These are phyloP conservation scores for Orthonyx spaldingii DNA, from an alignment of 2,113 vertebrate genomes.

Conservation along the genomic window DNA sequence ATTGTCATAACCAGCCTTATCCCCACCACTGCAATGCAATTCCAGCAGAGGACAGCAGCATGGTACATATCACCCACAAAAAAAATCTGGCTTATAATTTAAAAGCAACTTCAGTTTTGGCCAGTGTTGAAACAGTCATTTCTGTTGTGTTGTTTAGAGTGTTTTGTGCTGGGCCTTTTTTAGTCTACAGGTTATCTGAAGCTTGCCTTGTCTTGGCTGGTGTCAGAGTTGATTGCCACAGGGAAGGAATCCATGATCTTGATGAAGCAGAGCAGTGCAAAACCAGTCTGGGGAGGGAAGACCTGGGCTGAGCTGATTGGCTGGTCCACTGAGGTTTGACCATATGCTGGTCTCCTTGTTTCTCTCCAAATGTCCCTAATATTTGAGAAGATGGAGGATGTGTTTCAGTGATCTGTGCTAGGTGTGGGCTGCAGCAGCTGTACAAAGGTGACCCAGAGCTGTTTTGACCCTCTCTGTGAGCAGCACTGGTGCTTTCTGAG, in stretches of 20 bases:
- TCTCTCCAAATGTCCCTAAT: neutral
- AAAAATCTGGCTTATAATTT: neutral
- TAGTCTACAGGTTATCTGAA: neutral
- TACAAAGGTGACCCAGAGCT: neutral
- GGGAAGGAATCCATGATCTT: neutral
- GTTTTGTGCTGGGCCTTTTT: neutral
- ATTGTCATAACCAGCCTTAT: slow-evolving; percentile 5
- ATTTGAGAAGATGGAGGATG: neutral
- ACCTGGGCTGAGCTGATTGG: neutral
- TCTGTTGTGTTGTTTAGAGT: neutral
- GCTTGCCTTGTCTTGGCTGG: neutral
- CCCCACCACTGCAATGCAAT: neutral
- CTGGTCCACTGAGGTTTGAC: neutral
- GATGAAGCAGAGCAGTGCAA: neutral
- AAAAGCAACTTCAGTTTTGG: neutral
- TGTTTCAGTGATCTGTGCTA: neutral
- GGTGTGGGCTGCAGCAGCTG: neutral
- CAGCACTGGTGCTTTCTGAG: neutral
- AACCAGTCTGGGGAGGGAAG: neutral
- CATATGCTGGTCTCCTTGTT: neutral
- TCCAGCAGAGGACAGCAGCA: neutral
- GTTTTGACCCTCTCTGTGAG: neutral
- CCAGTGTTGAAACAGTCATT: neutral
- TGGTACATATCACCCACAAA: accelerated
- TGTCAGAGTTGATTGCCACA: neutral